A percentile compares a stretch with the other conserved stretches of the same genome.
These are phyloP conservation scores for Kryphioiulus occultus DNA, from an alignment of 2,888 invertebrate species.

Conservation along the genomic window DNA sequence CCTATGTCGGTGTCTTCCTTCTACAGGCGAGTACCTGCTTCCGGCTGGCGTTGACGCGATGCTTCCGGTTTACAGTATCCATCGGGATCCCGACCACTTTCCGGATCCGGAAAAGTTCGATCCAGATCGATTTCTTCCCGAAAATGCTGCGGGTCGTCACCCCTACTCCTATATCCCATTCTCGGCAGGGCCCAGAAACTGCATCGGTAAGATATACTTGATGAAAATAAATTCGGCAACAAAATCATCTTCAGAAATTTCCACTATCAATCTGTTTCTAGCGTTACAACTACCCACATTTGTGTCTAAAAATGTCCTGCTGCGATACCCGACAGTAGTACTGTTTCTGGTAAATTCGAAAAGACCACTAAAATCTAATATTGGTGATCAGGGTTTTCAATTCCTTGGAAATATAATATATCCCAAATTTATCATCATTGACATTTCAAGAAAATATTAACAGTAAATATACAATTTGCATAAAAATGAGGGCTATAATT, in stretches of 20 bases:
- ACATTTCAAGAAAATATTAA: too few relatives aligned
- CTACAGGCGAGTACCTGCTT: constrained; percentile 68
- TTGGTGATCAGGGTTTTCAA: too few relatives aligned
- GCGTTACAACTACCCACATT: background rate
- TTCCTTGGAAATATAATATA: too few relatives aligned
- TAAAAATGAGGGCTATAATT: too few relatives aligned
- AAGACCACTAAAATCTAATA: too few relatives aligned
- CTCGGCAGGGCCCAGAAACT: constrained; percentile 62
- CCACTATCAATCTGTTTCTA: background rate
- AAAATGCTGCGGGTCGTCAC: constrained; percentile 76
- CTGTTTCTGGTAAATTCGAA: too few relatives aligned
- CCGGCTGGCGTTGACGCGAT: constrained; percentile 74
- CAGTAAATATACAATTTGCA: too few relatives aligned
- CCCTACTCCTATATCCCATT: constrained; percentile 64
- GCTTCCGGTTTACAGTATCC: constrained; percentile 71
- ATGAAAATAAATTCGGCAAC: background rate
- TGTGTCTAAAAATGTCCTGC: too few relatives aligned
- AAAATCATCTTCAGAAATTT: background rate
- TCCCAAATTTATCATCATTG: too few relatives aligned
- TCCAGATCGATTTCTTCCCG: constrained; percentile 79
- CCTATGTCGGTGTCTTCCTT: too few relatives aligned
- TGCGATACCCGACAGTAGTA: too few relatives aligned
- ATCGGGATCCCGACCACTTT: constrained; percentile 72
- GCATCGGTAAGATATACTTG: constrained; percentile 49
- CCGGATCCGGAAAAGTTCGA: constrained; percentile 75